A percentile compares a stretch with the other conserved stretches of the same genome.
phyloP scores from a whole-genome alignment of 2,888 invertebrate genomes.

The Sisyra terminalis region DNA sequence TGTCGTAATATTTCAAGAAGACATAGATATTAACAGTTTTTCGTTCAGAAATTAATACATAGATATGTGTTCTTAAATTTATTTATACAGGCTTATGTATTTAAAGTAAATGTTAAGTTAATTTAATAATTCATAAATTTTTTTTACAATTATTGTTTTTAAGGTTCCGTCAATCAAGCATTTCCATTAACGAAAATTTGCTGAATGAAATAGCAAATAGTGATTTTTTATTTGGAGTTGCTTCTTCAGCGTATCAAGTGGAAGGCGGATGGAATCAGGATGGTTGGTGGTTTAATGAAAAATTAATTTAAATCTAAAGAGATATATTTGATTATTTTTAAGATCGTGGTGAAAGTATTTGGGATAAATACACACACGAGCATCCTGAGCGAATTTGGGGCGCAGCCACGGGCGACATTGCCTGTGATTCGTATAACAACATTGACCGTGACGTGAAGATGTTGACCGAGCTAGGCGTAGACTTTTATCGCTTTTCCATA shows the following conservation, averaged over 20 bases:
- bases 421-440: constrained; percentile 19
- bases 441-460: constrained; percentile 16
- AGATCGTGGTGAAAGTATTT: constrained; percentile 35
- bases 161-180: too few species aligned
- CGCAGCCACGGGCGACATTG: constrained; percentile 16
- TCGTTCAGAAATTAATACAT: too few species aligned
- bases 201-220: neutral
- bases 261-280: constrained; percentile 26
- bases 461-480: constrained; percentile 16
- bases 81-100: too few species aligned
- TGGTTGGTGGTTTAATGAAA: neutral
- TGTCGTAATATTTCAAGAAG: too few species aligned
- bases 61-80: too few species aligned
- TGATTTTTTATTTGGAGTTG: constrained; percentile 21
- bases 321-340: constrained; percentile 6
- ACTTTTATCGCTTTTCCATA: constrained; percentile 35
- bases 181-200: too few species aligned
- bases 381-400: constrained; percentile 19
- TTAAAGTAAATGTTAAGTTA: too few species aligned
- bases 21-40: too few species aligned
- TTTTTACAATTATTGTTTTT: too few species aligned
- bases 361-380: constrained; percentile 28
- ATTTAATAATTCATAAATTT: too few species aligned
- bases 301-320: too few species aligned
- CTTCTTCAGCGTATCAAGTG: constrained; percentile 22